These are phyloP conservation scores for Anthophora plumipes DNA, from an alignment of 2,888 invertebrate species.

Conservation along the genomic window DNA sequence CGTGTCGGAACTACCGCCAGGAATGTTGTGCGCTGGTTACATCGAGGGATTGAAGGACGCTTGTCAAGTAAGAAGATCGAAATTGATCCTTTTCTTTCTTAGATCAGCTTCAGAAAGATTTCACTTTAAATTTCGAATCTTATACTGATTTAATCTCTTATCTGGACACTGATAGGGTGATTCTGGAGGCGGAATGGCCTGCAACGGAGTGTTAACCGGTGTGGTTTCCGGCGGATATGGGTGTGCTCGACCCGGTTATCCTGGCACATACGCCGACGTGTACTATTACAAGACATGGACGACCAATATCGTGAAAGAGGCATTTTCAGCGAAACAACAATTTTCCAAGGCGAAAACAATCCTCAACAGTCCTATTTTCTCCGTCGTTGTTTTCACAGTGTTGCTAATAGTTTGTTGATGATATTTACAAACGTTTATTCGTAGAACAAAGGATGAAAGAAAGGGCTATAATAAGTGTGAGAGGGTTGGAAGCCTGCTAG, in stretches of 20 bases:
- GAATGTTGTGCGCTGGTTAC: constrained; percentile 79
- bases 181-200: constrained; percentile 81
- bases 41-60: constrained; percentile 77
- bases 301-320: no score
- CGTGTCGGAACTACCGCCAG: constrained; percentile 64
- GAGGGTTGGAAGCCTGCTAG: no score
- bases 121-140: neutral
- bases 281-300: constrained; percentile 73
- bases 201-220: constrained; percentile 74
- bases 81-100: no score
- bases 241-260: constrained; percentile 76
- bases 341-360: no score
- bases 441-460: no score
- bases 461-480: no score
- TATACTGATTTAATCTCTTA: neutral
- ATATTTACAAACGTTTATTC: no score
- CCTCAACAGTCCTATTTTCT: no score
- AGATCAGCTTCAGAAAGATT: no score
- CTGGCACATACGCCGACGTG: constrained; percentile 79
- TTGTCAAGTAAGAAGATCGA: constrained; percentile 72
- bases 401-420: no score
- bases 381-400: no score
- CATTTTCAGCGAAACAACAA: no score
- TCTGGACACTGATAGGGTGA: constrained; percentile 82
- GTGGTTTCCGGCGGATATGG: constrained; percentile 79